Evolutionary conservation across 2,113 vertebrate genomes (phyloP).

Genomic region (Delphinapterus leucas): DNA sequence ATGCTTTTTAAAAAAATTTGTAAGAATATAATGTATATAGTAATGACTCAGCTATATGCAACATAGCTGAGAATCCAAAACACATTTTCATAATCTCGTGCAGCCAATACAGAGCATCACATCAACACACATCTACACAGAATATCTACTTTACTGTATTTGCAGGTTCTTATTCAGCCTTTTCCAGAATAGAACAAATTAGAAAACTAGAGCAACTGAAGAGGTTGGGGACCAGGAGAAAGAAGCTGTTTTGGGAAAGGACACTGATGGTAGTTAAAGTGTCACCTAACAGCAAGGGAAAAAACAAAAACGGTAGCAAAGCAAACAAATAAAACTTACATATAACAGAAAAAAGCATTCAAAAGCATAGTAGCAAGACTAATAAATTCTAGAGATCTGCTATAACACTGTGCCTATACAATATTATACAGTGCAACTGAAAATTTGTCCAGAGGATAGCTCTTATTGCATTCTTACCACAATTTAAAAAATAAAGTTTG

Average conservation of each 20-base stretch:
- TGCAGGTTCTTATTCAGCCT: background rate
- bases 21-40: background rate
- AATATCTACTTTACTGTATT: constrained; percentile 26
- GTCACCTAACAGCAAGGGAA: background rate
- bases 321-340: background rate
- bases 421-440: background rate
- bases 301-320: background rate
- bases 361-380: background rate
- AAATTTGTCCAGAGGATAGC: background rate
- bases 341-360: background rate
- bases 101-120: background rate
- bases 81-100: background rate
- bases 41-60: background rate
- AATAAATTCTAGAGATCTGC: background rate
- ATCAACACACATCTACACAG: background rate
- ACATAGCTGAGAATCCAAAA: constrained; percentile 15
- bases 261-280: background rate
- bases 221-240: background rate
- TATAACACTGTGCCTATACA: background rate
- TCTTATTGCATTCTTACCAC: background rate
- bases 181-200: background rate
- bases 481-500: background rate
- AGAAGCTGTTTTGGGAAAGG: constrained; percentile 12
- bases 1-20: background rate
- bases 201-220: background rate